phyloP scores from a whole-genome alignment of 2,113 vertebrate species.

The Talpa occidentalis region DNA sequence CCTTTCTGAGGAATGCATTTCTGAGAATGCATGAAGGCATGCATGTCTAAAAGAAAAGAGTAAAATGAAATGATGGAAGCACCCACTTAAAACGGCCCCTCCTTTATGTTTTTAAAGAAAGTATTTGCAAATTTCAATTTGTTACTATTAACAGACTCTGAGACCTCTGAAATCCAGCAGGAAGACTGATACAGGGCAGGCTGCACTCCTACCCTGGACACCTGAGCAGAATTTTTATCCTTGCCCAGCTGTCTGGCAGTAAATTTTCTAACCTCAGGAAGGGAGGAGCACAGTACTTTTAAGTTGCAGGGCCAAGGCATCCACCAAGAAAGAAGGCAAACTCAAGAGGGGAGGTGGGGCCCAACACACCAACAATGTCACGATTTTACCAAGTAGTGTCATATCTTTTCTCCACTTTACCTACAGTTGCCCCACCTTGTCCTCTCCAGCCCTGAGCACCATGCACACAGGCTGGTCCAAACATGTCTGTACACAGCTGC shows the following conservation, averaged over 20 bases:
- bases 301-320: neutral
- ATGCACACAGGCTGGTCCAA: neutral
- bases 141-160: neutral
- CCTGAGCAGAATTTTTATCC: neutral
- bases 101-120: neutral
- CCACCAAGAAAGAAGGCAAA: neutral
- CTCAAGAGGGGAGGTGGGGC: neutral
- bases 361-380: neutral
- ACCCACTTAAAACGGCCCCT: neutral
- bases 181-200: neutral
- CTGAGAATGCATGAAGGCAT: neutral
- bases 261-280: neutral
- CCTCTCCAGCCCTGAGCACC: neutral
- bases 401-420: neutral
- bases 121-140: neutral
- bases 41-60: neutral
- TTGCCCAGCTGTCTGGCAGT: neutral
- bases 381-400: neutral
- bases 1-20: neutral
- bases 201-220: neutral
- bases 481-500: rapidly evolving
- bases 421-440: neutral
- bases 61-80: neutral
- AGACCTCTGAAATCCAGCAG: neutral
- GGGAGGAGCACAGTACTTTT: rapidly evolving